Evolutionary conservation across 2,797 vertebrate genomes (phyloP), one percentile per base, ranked within the genome.

Genomic region (Valencia hispanica): DNA sequence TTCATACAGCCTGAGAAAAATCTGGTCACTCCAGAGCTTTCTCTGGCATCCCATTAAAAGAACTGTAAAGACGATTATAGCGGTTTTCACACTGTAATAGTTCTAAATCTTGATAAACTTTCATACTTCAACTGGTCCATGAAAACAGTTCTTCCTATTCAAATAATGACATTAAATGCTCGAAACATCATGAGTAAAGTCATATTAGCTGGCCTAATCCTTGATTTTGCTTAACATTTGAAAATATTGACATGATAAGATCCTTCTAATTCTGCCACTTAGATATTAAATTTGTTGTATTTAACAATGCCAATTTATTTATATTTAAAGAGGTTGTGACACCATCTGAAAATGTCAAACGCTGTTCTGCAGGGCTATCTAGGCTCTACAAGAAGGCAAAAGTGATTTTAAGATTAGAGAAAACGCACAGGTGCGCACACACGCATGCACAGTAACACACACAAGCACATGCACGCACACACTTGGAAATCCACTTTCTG

Each of bases 331-430:
- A 14, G 53, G 14, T 48, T 48, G 36, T 59, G 61, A 34, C 30
- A 70, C 10, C 39, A 74, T 55, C 71, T 55, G 9, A 68, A 69
- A 65, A 61, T 63, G 27, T 77, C 12, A 41, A 25, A 70, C 51
- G 43, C 18, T 75, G 30, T 61, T 68, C 45, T 66, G 25, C 59
- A 25, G 50, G 27, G 12, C 61, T 48, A 53, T 78, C 53, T 0
- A 6, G 32, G 30, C 57, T 61, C 27, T 63, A 51, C 22, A 59
- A 74, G 55, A 71, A 47, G 68, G 77, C 73, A 69, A 53, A n/a
- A 12, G 53, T 74, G 65, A 74, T 50, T 65, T 68, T 74, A 50
- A 65, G 63, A 73, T 66, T 34, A 36, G 66, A 68, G 45, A 61
- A 47, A 41, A 68, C 32, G 53, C 5, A 27, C 20, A 2, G 7